These are phyloP conservation scores for Cryptophagus acutangulus DNA, from an alignment of 2,888 invertebrate species.

Conservation along the genomic window DNA sequence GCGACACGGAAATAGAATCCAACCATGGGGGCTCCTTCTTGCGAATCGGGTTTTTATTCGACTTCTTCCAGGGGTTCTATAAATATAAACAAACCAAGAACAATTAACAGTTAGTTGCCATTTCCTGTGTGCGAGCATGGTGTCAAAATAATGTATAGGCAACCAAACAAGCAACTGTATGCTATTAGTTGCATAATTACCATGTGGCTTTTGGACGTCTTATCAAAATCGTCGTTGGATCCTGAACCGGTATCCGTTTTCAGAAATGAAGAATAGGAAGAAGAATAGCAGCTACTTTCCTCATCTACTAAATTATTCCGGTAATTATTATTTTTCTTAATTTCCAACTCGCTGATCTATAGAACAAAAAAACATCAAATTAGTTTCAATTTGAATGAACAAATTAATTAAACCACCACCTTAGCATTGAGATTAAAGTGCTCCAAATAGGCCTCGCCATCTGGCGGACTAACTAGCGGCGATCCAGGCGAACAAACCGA, in stretches of 20 bases:
- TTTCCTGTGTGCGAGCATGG: too few species aligned
- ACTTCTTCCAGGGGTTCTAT: too few species aligned
- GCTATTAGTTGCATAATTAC: not conserved
- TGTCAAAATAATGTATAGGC: too few species aligned
- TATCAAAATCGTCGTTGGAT: constrained; percentile 44
- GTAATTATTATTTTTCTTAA: too few species aligned
- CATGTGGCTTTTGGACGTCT: constrained; percentile 26
- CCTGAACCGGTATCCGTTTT: constrained; percentile 57
- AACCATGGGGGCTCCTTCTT: constrained; percentile 63
- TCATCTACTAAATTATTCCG: too few species aligned
- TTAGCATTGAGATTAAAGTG: constrained; percentile 35
- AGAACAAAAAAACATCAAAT: too few species aligned
- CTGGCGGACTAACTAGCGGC: constrained; percentile 45
- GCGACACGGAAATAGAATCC: constrained; percentile 60
- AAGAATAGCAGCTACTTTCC: constrained; percentile 63
- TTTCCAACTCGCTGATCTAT: too few species aligned
- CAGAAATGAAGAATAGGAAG: constrained; percentile 66
- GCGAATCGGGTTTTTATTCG: constrained; percentile 42
- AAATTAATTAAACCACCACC: constrained; percentile 32
- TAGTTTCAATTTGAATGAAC: too few species aligned
- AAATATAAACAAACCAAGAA: too few species aligned
- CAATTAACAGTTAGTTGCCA: too few species aligned
- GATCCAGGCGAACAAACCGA: constrained; percentile 49
- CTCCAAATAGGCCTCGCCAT: constrained; percentile 41
- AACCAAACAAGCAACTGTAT: not conserved